These are phyloP conservation scores for Muschampia plurimacula DNA, from an alignment of 2,888 invertebrate species.

Conservation along the genomic window DNA sequence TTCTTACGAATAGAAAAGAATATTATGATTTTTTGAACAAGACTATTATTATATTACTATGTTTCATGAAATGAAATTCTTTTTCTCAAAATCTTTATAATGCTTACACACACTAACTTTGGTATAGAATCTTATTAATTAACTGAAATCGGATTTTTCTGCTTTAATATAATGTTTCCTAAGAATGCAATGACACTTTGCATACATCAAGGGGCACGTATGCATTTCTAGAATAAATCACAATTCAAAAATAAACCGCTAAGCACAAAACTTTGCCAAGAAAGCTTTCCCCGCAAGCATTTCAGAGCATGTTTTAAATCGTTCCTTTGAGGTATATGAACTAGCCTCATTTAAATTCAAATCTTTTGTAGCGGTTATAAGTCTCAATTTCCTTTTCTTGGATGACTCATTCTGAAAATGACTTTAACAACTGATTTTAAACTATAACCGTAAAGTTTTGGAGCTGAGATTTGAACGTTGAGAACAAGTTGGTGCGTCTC, in stretches of 20 bases:
- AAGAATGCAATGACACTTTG: constrained; percentile 31
- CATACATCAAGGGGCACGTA: constrained; percentile 32
- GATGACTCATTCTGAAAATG: constrained; percentile 41
- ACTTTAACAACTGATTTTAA: constrained; percentile 47
- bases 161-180: constrained; percentile 12
- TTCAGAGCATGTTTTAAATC: constrained; percentile 76
- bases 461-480: constrained; percentile 46
- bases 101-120: background rate
- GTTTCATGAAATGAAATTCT: background rate
- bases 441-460: constrained; percentile 50
- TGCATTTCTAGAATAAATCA: constrained; percentile 63
- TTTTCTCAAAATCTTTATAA: background rate
- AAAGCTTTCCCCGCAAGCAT: constrained; percentile 78
- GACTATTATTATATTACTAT: background rate
- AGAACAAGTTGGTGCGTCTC: constrained; percentile 38
- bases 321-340: constrained; percentile 65
- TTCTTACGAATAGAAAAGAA: background rate
- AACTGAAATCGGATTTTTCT: background rate
- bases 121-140: background rate
- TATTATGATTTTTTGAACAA: background rate
- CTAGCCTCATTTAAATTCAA: constrained; percentile 48
- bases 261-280: constrained; percentile 74
- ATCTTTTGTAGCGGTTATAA: constrained; percentile 47
- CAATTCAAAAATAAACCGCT: constrained; percentile 61
- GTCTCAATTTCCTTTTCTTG: constrained; percentile 34